Evolutionary conservation across 2,888 invertebrate species (phyloP).

Genomic region (Netelia virgata): DNA sequence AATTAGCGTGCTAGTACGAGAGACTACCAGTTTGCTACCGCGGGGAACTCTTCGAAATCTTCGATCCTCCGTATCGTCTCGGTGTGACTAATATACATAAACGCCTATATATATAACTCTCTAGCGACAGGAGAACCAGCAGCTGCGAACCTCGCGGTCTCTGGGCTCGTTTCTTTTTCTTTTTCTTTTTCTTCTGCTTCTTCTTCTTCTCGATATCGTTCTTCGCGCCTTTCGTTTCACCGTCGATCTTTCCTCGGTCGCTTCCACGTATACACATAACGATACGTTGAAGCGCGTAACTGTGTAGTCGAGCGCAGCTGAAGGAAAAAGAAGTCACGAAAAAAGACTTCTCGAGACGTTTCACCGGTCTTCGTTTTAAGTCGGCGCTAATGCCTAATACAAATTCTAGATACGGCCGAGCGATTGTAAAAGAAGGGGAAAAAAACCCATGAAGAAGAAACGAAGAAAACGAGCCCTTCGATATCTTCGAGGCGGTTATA

Average conservation of each 20-base stretch:
- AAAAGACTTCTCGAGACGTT: constrained; percentile 35
- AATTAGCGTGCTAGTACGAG: constrained; percentile 72
- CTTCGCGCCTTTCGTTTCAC: constrained; percentile 5
- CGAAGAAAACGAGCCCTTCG: not conserved
- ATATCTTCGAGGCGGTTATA: not conserved
- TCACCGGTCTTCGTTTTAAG: constrained; percentile 11
- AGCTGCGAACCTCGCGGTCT: constrained; percentile 70
- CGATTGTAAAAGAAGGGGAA: constrained; percentile 39
- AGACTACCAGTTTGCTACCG: constrained; percentile 69
- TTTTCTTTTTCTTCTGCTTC: too few relatives aligned
- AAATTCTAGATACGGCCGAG: constrained; percentile 68
- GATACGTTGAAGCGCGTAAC: not conserved
- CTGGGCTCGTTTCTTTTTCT: constrained; percentile 3
- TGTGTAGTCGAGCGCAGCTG: constrained; percentile 23
- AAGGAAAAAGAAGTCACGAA: constrained; percentile 34
- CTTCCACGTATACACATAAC: not conserved
- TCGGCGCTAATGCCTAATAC: constrained; percentile 67
- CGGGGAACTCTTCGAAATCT: constrained; percentile 24
- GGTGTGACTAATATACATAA: constrained; percentile 13
- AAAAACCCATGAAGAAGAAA: constrained; percentile 28
- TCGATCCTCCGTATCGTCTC: constrained; percentile 15
- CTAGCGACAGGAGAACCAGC: constrained; percentile 63
- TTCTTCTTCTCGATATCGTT: constrained; percentile 61
- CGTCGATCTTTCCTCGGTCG: constrained; percentile 29
- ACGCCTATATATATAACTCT: not conserved